A percentile compares a stretch with the other conserved stretches of the same genome.
phyloP scores from a whole-genome alignment of 2,888 invertebrate species.

The Chrysotoxum bicinctum region DNA sequence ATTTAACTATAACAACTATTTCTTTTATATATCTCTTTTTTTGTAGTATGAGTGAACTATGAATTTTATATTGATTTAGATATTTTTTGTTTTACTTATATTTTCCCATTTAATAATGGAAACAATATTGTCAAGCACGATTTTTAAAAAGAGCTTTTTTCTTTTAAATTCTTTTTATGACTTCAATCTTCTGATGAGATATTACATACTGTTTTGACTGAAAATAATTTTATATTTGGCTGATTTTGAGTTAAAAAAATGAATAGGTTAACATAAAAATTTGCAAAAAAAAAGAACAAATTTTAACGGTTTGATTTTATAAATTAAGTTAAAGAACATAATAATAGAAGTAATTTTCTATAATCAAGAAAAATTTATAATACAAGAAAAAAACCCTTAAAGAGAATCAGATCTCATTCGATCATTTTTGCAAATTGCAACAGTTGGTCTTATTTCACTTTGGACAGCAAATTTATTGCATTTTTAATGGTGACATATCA shows the following conservation, averaged over 20 bases:
- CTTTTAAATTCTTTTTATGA: not conserved
- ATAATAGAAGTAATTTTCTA: too few relatives aligned
- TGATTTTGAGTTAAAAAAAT: not conserved
- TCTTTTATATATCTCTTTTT: conserved; percentile 15
- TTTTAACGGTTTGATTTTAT: too few relatives aligned
- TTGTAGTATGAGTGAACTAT: conserved; percentile 61
- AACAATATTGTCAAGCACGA: conserved; percentile 81
- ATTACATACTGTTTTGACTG: not conserved
- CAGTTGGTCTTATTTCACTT: too few relatives aligned
- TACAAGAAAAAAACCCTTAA: too few relatives aligned
- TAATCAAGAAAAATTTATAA: too few relatives aligned
- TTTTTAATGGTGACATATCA: too few relatives aligned
- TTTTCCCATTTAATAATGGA: conserved; percentile 74
- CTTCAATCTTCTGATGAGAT: not conserved
- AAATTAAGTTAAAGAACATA: too few relatives aligned
- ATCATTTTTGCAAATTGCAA: too few relatives aligned
- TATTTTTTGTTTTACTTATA: conserved; percentile 49
- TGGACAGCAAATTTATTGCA: too few relatives aligned
- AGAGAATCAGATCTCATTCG: too few relatives aligned
- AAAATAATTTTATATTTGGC: not conserved
- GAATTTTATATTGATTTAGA: conserved; percentile 46
- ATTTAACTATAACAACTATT: conserved; percentile 62
- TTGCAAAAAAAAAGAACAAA: too few relatives aligned
- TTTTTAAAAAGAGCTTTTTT: conserved; percentile 60
- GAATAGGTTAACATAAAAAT: too few relatives aligned